Evolutionary conservation across 2,797 vertebrate genomes (phyloP), one percentile per base, ranked within the genome.

Genomic region (Ptychobarbus kaznakovi): DNA sequence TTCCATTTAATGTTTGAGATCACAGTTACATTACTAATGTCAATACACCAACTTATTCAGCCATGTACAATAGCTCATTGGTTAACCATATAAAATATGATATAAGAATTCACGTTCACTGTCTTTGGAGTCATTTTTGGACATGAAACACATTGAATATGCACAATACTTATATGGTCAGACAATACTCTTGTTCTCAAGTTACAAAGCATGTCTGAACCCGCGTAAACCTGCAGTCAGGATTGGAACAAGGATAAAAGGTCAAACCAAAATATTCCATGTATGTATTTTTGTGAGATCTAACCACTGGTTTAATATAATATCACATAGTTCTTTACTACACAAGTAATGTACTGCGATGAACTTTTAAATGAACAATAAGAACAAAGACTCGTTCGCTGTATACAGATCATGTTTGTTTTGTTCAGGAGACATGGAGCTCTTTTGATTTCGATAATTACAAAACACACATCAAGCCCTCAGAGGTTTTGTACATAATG

Each of bases 321-420:
- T 90, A 76, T 91, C 89, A 92, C 80, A 56, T 89, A 90, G 49
- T 61, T 72, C 12, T 11, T 22, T 53, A 25, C n/a, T 18, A 56
- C 4, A 25, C 35, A 32, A 70, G n/a, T 42, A 56, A 58, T 73
- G 8, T 15, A 22, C 35, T 65, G 44, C 18, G 32, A 68, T 80
- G 61, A 66, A 66, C 44, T 49, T 35, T 12, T 80, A 22, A 20
- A n/a, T n/a, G 22, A 32, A 61, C 91, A 83, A 63, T 18, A 42
- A 8, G 72, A 90, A 92, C 89, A 93, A 94, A 90, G 81, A 88
- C 40, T 77, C 9, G 86, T 79, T 91, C 49, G 88, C 72, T 89
- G 12, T 6, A 18, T 15, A 9, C 86, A 88, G 40, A 83, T 88
- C 74, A 53, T 82, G 69, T 63, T 56, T 61, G 61, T 81, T 89